Conservation (phyloP, 2,888 invertebrate genomes). For the Stenichneumon culpator region DNA sequence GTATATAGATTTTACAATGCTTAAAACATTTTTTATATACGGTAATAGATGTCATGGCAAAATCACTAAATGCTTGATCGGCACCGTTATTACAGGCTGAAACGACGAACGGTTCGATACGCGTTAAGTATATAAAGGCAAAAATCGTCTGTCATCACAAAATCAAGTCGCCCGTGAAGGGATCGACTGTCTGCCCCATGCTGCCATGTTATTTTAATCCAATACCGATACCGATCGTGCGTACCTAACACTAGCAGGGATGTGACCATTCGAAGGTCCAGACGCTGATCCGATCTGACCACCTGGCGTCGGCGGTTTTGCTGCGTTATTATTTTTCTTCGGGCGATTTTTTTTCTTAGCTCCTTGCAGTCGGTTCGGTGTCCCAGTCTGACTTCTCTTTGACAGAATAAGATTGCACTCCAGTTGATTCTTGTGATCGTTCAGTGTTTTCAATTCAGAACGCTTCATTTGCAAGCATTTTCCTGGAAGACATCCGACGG, state of each 20-base stretch:
- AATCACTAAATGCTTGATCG: background rate
- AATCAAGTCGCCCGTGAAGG: background rate
- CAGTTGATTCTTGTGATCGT: background rate
- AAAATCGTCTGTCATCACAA: too few relatives aligned
- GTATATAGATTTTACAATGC: background rate
- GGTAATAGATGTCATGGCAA: background rate
- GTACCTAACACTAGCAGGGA: background rate
- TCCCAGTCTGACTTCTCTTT: background rate
- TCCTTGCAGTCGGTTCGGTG: background rate
- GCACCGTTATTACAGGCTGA: background rate
- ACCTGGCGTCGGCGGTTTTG: background rate
- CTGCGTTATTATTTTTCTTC: background rate
- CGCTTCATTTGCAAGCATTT: background rate
- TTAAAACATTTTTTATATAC: background rate
- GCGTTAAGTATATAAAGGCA: too few relatives aligned
- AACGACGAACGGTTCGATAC: background rate
- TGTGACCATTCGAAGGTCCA: background rate
- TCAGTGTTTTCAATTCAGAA: background rate
- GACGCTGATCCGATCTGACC: background rate
- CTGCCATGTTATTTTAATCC: background rate
- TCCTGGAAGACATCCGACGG: background rate
- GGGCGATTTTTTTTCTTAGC: background rate
- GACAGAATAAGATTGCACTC: conserved; percentile 12
- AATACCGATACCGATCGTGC: background rate
- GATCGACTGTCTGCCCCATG: background rate